Conservation (phyloP, 2,797 vertebrate genomes). For the Knipowitschia caucasica region DNA sequence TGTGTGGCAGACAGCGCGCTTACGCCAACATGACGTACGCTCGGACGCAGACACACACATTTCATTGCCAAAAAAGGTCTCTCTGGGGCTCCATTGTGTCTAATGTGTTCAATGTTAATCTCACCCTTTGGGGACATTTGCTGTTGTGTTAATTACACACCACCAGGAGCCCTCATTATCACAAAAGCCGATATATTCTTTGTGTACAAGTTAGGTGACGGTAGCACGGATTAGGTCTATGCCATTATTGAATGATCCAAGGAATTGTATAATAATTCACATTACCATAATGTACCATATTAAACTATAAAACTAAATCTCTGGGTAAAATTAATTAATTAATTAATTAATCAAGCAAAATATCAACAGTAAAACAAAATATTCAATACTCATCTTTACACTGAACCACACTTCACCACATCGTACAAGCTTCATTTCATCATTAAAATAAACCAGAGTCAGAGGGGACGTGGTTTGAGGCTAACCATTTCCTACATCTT, state of each 20-base stretch:
- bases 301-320: too few species aligned
- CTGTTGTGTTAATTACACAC: conserved; percentile 79
- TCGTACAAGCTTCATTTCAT: neutral
- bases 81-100: conserved; percentile 74
- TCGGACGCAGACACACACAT: conserved; percentile 58
- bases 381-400: too few species aligned
- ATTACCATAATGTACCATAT: too few species aligned
- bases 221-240: conserved; percentile 32
- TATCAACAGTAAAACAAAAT: too few species aligned
- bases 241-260: too few species aligned
- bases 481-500: conserved; percentile 45
- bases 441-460: conserved; percentile 28
- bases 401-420: neutral
- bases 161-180: conserved; percentile 76
- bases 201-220: conserved; percentile 42
- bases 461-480: conserved; percentile 48
- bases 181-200: conserved; percentile 55
- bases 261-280: too few species aligned
- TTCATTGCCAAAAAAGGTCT: conserved; percentile 58
- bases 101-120: conserved; percentile 78
- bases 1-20: conserved; percentile 50
- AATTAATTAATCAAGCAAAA: too few species aligned
- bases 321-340: too few species aligned
- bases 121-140: conserved; percentile 78
- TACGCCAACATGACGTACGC: conserved; percentile 63